phyloP scores from a whole-genome alignment of 2,888 invertebrate species.

The Scrobipalpa costella region DNA sequence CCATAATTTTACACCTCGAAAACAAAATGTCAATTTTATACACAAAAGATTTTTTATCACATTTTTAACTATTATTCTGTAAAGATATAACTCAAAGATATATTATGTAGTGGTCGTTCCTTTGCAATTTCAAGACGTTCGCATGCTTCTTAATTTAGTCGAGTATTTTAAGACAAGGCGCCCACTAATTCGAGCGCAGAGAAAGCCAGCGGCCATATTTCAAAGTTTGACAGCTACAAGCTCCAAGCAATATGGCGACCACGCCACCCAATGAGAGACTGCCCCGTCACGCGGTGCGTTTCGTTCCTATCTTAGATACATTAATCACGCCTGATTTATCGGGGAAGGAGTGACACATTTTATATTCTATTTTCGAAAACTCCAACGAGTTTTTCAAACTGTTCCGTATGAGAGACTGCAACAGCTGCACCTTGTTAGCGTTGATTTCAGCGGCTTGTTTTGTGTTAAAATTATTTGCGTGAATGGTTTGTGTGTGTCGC shows the following conservation, averaged over 20 bases:
- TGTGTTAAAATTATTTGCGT: conserved; percentile 75
- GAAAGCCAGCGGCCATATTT: conserved; percentile 73
- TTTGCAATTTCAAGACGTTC: conserved; percentile 53
- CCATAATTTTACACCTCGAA: conserved; percentile 68
- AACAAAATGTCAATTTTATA: conserved; percentile 68
- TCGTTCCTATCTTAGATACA: conserved; percentile 70
- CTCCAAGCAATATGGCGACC: conserved; percentile 78
- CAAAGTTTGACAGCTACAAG: conserved; percentile 81
- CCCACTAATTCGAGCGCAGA: conserved; percentile 62
- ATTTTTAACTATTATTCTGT: not conserved
- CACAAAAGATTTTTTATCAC: conserved; percentile 36
- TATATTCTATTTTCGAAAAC: conserved; percentile 80
- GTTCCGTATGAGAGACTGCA: conserved; percentile 65
- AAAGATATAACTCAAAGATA: not conserved
- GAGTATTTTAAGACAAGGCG: conserved; percentile 73
- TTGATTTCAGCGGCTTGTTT: conserved; percentile 62
- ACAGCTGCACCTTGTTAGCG: conserved; percentile 80
- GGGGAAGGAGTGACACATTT: conserved; percentile 79
- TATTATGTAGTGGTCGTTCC: conserved; percentile 37
- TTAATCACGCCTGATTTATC: conserved; percentile 79
- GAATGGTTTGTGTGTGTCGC: conserved; percentile 58
- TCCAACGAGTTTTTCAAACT: conserved; percentile 76
- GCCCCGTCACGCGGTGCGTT: conserved; percentile 73
- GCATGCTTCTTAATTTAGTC: conserved; percentile 58
- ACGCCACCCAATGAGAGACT: conserved; percentile 78